A percentile compares a stretch with the other conserved stretches of the same genome.
These are phyloP conservation scores for Platycnemis pennipes DNA, from an alignment of 2,888 invertebrate genomes.

Conservation along the genomic window DNA sequence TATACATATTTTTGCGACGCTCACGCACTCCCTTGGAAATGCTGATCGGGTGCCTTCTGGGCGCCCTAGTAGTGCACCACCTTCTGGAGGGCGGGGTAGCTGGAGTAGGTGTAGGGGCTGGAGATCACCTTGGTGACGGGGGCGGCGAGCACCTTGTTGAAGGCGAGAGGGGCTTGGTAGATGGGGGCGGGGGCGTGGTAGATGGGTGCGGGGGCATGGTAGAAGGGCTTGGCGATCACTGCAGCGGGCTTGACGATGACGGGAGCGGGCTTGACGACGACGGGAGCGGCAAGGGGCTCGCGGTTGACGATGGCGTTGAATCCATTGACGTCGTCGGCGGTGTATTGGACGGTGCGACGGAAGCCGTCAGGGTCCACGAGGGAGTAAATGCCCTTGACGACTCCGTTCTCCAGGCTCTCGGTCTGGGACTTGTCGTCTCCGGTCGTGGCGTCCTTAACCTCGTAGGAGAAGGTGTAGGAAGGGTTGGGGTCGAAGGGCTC, in stretches of 20 bases:
- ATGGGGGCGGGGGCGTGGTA: constrained; percentile 71
- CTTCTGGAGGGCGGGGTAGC: constrained; percentile 68
- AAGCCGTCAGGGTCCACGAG: constrained; percentile 69
- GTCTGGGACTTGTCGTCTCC: constrained; percentile 50
- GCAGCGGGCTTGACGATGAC: constrained; percentile 74
- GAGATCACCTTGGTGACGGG: constrained; percentile 50
- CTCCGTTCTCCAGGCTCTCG: constrained; percentile 58
- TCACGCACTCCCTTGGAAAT: background rate
- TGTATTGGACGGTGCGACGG: constrained; percentile 70
- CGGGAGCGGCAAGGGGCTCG: constrained; percentile 33
- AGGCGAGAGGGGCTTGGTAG: constrained; percentile 16
- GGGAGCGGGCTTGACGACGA: background rate
- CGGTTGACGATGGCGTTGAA: constrained; percentile 68
- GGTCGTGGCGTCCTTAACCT: constrained; percentile 48
- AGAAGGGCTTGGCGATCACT: constrained; percentile 71
- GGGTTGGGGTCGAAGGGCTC: constrained; percentile 67
- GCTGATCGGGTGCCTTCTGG: background rate
- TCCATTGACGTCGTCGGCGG: constrained; percentile 69
- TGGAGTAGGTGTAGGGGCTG: constrained; percentile 44
- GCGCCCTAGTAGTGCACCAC: background rate
- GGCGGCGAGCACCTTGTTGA: constrained; percentile 66
- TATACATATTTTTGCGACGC: background rate
- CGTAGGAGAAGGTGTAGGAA: constrained; percentile 64
- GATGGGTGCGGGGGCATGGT: background rate
- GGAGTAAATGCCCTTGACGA: constrained; percentile 56